These are phyloP conservation scores for Lipophrys pholis DNA, from an alignment of 2,113 vertebrate species.

Conservation along the genomic window DNA sequence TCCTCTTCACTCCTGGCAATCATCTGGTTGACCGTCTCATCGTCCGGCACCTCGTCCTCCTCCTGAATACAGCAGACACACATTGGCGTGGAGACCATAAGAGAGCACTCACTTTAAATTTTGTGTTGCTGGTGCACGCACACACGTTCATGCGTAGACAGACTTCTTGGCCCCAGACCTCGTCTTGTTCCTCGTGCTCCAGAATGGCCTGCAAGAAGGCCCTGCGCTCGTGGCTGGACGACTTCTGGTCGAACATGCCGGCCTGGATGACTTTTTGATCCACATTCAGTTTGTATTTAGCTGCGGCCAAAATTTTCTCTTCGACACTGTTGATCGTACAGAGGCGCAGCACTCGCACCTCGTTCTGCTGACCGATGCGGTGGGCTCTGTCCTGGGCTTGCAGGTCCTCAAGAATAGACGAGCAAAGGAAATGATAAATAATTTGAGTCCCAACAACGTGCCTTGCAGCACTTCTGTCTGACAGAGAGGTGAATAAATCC, in stretches of 20 bases:
- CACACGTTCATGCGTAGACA: conserved; percentile 72
- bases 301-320: conserved; percentile 92
- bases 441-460: too few relatives aligned
- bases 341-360: conserved; percentile 94
- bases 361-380: conserved; percentile 97
- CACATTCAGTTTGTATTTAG: conserved; percentile 96
- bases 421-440: background rate
- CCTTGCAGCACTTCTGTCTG: background rate
- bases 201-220: conserved; percentile 97
- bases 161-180: conserved; percentile 85
- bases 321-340: conserved; percentile 96
- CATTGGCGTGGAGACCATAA: conserved; percentile 58
- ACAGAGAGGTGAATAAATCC: background rate
- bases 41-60: conserved; percentile 96
- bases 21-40: conserved; percentile 98
- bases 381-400: conserved; percentile 97
- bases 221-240: conserved; percentile 94
- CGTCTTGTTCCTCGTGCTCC: conserved; percentile 98
- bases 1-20: conserved; percentile 96
- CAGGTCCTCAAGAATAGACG: conserved; percentile 85
- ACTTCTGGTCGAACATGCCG: conserved; percentile 99
- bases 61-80: conserved; percentile 83
- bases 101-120: conserved; percentile 28
- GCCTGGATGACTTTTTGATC: conserved; percentile 99
- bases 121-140: conserved; percentile 66